These are phyloP conservation scores for Isaurus tuberculatus DNA, from an alignment of 92 coral and sea anemone genomes.

Conservation along the genomic window DNA sequence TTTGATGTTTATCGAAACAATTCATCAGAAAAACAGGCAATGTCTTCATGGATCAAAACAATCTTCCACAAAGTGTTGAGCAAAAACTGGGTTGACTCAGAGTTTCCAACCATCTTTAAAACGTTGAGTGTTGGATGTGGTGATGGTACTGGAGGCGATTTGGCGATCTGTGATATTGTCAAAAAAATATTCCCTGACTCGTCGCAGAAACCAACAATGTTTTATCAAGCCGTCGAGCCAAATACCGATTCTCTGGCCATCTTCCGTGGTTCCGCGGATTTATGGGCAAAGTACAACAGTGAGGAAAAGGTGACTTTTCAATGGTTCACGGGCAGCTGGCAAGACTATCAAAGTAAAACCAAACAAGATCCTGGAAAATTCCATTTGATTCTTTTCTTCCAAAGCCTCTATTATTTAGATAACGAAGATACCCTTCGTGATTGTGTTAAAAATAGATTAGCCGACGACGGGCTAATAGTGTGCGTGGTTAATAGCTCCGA, in stretches of 20 bases:
- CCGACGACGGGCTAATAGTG: conserved; percentile 25
- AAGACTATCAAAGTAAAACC: too few relatives aligned
- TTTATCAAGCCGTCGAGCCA: conserved; percentile 8
- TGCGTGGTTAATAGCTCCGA: neutral
- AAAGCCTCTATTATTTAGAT: conserved; percentile 32
- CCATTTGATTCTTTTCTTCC: too few relatives aligned
- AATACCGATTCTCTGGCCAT: neutral
- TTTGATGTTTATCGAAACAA: neutral
- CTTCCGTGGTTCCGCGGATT: neutral
- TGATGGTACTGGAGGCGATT: conserved; percentile 8
- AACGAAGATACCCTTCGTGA: conserved; percentile 21
- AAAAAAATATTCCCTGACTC: neutral
- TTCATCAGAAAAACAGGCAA: neutral
- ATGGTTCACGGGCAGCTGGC: conserved; percentile 2
- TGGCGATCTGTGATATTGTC: neutral
- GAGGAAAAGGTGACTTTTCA: neutral
- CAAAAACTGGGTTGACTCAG: neutral
- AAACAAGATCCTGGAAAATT: neutral
- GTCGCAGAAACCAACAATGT: conserved; percentile 13
- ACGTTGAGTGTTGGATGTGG: too few relatives aligned
- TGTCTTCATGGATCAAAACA: neutral
- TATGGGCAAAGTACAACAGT: neutral
- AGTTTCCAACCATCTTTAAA: conserved; percentile 12
- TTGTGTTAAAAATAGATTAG: conserved; percentile 23
- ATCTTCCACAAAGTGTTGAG: neutral